Conservation (phyloP, 1,140 invertebrate genomes). For the Nixonia krombeini region DNA sequence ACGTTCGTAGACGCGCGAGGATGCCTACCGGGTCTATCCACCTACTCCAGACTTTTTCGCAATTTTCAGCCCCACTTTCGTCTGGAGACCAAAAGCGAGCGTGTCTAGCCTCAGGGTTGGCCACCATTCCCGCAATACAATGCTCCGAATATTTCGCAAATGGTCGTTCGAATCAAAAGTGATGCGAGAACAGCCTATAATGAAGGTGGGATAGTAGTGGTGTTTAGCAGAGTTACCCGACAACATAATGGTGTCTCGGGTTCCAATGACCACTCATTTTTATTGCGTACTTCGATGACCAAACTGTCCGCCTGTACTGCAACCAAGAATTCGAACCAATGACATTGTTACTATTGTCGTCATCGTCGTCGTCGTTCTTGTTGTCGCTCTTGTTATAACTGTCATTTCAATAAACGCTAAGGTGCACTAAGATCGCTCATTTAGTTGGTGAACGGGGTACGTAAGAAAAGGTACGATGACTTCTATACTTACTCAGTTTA, state of each 20-base stretch:
- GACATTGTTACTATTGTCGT: no score
- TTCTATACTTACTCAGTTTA: no score
- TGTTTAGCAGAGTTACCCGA: slow-evolving; percentile 6
- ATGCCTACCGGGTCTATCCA: slow-evolving; percentile 24
- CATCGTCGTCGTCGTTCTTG: no score
- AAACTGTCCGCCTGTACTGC: no score
- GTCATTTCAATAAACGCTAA: no score
- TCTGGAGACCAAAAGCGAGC: slow-evolving; percentile 10
- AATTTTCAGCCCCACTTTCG: slow-evolving; percentile 1
- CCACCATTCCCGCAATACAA: slow-evolving; percentile 45
- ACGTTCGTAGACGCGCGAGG: slow-evolving; percentile 41
- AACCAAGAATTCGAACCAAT: no score
- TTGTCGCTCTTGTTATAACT: no score
- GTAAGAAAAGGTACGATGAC: no score
- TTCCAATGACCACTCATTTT: background rate
- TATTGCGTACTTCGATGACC: no score
- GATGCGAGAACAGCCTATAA: slow-evolving; percentile 57
- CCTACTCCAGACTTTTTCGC: slow-evolving; percentile 1
- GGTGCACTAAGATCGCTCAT: no score
- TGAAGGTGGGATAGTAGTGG: slow-evolving; percentile 25
- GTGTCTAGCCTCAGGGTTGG: slow-evolving; percentile 36
- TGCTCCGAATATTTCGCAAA: slow-evolving; percentile 69
- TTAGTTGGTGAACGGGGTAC: no score
- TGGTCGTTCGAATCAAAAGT: slow-evolving; percentile 50
- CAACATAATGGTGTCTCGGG: background rate